Percentiles rank a stretch among this genome's conserved stretches.
Conservation (phyloP, 2,113 vertebrate genomes). For the Coregonus clupeaformis region DNA sequence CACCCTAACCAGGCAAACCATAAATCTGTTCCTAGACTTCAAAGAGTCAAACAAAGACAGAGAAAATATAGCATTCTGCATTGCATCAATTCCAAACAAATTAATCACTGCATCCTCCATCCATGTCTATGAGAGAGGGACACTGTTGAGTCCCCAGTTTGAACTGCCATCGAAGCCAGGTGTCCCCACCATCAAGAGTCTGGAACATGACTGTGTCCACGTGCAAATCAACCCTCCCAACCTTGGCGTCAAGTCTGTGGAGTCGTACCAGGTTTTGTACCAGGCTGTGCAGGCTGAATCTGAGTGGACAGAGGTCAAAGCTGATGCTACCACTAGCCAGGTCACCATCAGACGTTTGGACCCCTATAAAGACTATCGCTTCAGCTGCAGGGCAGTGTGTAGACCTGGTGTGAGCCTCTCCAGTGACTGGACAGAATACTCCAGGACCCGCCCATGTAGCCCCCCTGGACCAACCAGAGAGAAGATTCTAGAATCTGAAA, state of each 20-base stretch:
- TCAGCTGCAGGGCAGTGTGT: no score
- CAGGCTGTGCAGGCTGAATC: constrained; percentile 4
- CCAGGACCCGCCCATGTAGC: constrained; percentile 14
- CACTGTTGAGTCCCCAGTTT: no score
- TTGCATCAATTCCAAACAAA: not conserved
- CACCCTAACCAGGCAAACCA: constrained; percentile 9
- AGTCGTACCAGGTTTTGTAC: constrained; percentile 32
- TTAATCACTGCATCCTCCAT: no score
- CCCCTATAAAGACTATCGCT: constrained; percentile 5
- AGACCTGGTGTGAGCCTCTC: no score
- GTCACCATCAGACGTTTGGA: constrained; percentile 23
- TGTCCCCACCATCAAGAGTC: no score
- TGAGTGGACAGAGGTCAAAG: constrained; percentile 31
- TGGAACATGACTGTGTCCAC: no score
- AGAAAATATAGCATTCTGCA: constrained; percentile 25
- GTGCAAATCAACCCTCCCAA: constrained; percentile 3
- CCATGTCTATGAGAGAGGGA: no score
- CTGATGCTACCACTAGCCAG: constrained; percentile 2
- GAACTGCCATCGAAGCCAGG: no score
- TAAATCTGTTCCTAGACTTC: constrained; percentile 38
- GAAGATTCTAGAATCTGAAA: constrained; percentile 11
- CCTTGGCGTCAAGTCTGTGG: constrained; percentile 5
- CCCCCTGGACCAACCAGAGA: constrained; percentile 31
- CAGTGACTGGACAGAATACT: no score
- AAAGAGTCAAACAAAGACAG: constrained; percentile 25